Evolutionary conservation across 2,888 invertebrate species (phyloP).

Genomic region (Metalampra italica): DNA sequence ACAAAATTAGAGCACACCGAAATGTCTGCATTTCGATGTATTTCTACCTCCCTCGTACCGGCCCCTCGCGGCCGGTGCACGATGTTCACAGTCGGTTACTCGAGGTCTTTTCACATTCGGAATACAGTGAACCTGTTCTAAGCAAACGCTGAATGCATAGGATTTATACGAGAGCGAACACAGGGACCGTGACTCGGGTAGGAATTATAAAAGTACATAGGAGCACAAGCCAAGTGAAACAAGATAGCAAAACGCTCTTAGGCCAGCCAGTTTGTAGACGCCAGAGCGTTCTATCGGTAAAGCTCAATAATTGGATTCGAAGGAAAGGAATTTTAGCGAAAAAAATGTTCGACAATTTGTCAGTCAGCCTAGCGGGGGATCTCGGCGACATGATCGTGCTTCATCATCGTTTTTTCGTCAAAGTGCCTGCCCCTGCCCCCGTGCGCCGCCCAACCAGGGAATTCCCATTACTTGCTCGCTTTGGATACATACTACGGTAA

Average conservation of each 20-base stretch:
- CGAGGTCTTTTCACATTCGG: conserved; percentile 38
- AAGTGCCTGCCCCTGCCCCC: conserved; percentile 46
- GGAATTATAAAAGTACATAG: conserved; percentile 33
- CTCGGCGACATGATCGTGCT: conserved; percentile 61
- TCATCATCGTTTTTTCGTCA: conserved; percentile 69
- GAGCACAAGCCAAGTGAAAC: conserved; percentile 30
- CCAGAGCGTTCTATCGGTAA: conserved; percentile 44
- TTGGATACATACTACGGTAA: conserved; percentile 57
- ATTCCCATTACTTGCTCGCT: conserved; percentile 60
- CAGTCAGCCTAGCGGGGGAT: conserved; percentile 59
- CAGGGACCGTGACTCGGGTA: conserved; percentile 17
- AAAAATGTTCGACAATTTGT: conserved; percentile 69
- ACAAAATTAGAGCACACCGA: conserved; percentile 52
- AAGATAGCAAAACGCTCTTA: conserved; percentile 40
- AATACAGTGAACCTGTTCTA: conserved; percentile 23
- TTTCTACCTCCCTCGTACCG: conserved; percentile 34
- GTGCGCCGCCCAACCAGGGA: conserved; percentile 42
- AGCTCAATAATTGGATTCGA: conserved; percentile 64
- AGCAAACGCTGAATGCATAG: conserved; percentile 35
- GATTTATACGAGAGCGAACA: conserved; percentile 25
- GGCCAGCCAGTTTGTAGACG: conserved; percentile 35
- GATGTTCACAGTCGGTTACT: conserved; percentile 33
- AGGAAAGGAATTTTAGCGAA: conserved; percentile 61
- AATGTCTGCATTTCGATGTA: conserved; percentile 53
- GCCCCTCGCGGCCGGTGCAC: conserved; percentile 28